Evolutionary conservation across 2,113 vertebrate species (phyloP), one percentile per base, ranked within the genome.

Genomic region (Anguilla japonica): DNA sequence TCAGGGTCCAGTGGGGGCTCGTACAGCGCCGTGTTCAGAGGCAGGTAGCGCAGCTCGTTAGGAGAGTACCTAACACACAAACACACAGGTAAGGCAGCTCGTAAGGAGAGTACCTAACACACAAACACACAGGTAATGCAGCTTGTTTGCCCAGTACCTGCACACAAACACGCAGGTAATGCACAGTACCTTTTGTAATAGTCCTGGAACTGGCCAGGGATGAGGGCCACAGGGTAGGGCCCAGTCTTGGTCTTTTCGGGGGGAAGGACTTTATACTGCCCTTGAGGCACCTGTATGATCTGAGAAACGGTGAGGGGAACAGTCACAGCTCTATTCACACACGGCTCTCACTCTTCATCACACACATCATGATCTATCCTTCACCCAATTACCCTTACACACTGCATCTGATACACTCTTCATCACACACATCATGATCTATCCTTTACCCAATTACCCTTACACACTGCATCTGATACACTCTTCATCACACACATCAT

Each of bases 141-240:
- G 95, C 81, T 99, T 98, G 87, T 99, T 98, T 39, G 98, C 97
- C 34, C 97, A 99, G 89, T 99, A 99, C 90, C 98, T 99, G 29
- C 60, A 63, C 60, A 4, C 40, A 41, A 20, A 46, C 39, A 81
- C 34, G 46, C 16, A 81, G 15, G 3, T 60, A 57, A 79, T n/a
- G 1, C 8, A 0, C 29, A 53, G 41, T 94, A 99, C 98, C 97
- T 98, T 95, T 99, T 99, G 92, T 98, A 99, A 91, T 97, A 99
- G 40, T 99, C 98, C 92, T 99, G 98, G 94, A 99, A 99, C 92
- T 99, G 98, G 84, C 98, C 98, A 75, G 98, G 98, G 93, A 99
- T 99, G 89, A 99, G 98, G 80, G 98, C 97, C 91, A 99, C 98
- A 15, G 98, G 98, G 87, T 98, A 99, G 78, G 98, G 97, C 86